Base-by-base conservation (phyloP, 1,140 invertebrate species). In the Drosophila pallidifrons region DNA sequence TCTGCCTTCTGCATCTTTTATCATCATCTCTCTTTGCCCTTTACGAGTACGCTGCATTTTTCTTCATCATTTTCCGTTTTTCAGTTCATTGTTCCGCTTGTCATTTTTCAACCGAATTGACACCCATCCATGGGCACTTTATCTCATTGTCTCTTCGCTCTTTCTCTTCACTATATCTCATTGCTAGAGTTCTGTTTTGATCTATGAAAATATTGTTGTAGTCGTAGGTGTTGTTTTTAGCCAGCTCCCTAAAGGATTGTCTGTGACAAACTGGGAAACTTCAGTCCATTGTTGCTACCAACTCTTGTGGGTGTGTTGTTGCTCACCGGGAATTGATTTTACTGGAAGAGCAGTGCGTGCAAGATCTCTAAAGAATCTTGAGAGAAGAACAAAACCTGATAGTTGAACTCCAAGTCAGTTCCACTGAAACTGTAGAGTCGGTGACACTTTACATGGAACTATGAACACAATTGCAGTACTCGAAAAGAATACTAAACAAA, bases 101-200 rank as follows among this genome's bases (percentile, higher is more conserved):
- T 88, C 83, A 88, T 89, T 89, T 88, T 88, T 88, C 83, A 80
- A 70, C 16, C 55, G 83, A 88, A 88, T 83, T 83, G 83, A 88
- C 83, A 88, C 83, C 73, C 83, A 63, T 66, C 79, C 54, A 45
- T 64, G 54, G 45, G 61, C 77, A 76, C 67, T 79, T 70, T 79
- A 76, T 83, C 73, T 67, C 57, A 57, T 57, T 57, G 54, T 52
- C 5, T 32, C 1, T 13, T 57, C 10, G n/a, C 3, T 15, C 10
- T 15, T 60, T 32, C 35, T 41, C 5, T 28, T 15, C n/a, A 32
- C n/a, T 32, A 6, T 6, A 28, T 4, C 8, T 64, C 16, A 4
- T 5, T 28, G 52, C 8, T 41, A 55, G 30, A 67, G 57, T 70
- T 71, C 41, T n/a, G 70, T 82, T 71, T 72, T 82, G 67, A 88